Base-by-base conservation (phyloP, 2,888 invertebrate genomes). In the Sesamia inferens region DNA sequence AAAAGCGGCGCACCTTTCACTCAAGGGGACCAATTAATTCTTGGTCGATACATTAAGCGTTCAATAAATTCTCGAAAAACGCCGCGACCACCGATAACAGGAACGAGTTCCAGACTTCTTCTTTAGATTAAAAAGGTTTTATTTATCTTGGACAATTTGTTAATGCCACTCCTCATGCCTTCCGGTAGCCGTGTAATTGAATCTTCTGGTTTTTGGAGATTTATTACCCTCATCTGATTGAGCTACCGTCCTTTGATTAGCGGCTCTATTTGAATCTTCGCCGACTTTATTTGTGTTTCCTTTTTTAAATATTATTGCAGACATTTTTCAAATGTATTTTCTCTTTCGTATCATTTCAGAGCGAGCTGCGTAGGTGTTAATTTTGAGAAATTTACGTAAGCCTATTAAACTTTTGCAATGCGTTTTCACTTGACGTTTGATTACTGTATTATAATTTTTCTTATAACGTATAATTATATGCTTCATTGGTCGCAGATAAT, bases 111-210 rank as follows among this genome's bases (percentile, higher is more conserved):
- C 90, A 89, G 90, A 91, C 90, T 87, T 92, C 94, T 90, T 91
- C 90, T 89, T 89, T 88, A 89, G 90, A 92, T 94, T 94, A 93
- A 94, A 94, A 93, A 94, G 92, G 92, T 92, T 94, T 94, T 95
- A 94, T 95, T 95, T 95, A 96, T 96, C 95, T 95, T 93, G 90
- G 88, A 93, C 94, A 95, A 96, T 96, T 96, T 95, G 96, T 96
- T 95, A 95, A 92, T 95, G 95, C 93, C 96, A 95, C 93, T 94
- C 90, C 90, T 90, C 87, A 88, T 89, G 93, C 92, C 91, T 93
- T 95, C 93, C 95, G 94, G 96, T 95, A 96, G 96, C 94, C 87
- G 90, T 93, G 93, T 96, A 94, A 96, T 95, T 95, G 95, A 95
- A 95, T 95, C 95, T 94, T 94, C 93, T 94, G 94, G 95, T 94